A percentile compares a stretch with the other conserved stretches of the same genome.
These are phyloP conservation scores for Vanessa cardui DNA, from an alignment of 2,888 invertebrate genomes.

Conservation along the genomic window DNA sequence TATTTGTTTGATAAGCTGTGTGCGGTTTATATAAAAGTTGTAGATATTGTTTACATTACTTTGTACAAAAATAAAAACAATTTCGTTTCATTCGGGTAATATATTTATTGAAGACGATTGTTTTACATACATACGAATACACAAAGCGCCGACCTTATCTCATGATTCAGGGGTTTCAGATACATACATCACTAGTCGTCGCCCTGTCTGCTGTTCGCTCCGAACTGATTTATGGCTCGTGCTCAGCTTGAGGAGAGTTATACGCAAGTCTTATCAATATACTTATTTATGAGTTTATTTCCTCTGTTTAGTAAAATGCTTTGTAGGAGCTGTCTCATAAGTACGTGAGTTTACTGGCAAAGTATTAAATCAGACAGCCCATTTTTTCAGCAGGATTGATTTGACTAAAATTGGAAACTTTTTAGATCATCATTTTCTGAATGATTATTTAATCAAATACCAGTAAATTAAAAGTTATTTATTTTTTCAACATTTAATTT, in stretches of 20 bases:
- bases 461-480: no score
- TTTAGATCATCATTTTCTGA: no score
- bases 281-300: not conserved
- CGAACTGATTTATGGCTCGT: conserved; percentile 9
- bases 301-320: not conserved
- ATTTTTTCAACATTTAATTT: no score
- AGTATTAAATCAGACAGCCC: no score
- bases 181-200: conserved; percentile 10
- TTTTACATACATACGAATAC: conserved; percentile 9
- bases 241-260: not conserved
- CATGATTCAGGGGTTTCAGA: conserved; percentile 1
- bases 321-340: not conserved
- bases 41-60: no score
- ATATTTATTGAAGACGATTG: not conserved
- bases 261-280: not conserved
- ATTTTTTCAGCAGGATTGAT: no score
- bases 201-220: conserved; percentile 4
- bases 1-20: no score
- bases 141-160: conserved; percentile 8
- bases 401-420: no score
- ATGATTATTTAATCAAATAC: no score
- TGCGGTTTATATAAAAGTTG: no score
- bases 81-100: not conserved
- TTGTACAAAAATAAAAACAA: no score
- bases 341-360: no score